Base-by-base conservation (phyloP, 2,888 invertebrate genomes). In the Nycteola revayana region DNA sequence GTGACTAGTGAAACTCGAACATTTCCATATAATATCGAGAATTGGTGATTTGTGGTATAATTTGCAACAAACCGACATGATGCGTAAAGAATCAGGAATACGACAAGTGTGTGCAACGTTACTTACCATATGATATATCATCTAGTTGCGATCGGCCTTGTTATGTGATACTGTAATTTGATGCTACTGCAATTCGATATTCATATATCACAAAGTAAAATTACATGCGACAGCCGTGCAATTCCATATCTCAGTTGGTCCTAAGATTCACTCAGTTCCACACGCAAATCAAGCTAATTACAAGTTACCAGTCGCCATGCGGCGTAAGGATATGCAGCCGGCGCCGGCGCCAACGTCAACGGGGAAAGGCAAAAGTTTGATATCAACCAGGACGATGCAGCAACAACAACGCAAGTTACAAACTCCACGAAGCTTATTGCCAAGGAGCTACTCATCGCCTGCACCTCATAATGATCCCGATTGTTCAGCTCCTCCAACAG, bases 121-220 rank as follows among this genome's bases (percentile, higher is more conserved):
- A 73, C 81, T 69, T 82, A 68, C 68, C 81, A 81, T 81, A 79
- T 85, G 79, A 80, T 75, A 82, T 86, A 82, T 80, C 79, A 81
- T 76, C 76, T 69, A 65, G 63, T 62, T 67, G 54, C 65, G 62
- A 53, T 63, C 69, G 68, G 69, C 87, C 85, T 85, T 80, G 86
- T 74, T 66, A 86, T 57, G 49, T 46, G 75, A 86, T 82, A 86
- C 68, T 62, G 84, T 66, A 68, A 86, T 76, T 67, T 56, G 68
- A 88, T 81, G 7, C 69, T 62, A 51, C 44, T 60, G 60, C 59
- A 69, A 66, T 60, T 70, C 64, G 69, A 78, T 67, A 80, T 74
- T 71, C 71, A 72, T 79, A 76, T 46, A 70, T 75, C 73, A 76
- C 75, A 61, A 44, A 49, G 49, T 65, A 54, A 75, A 61, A 59